Evolutionary conservation across 2,888 invertebrate genomes (phyloP), one percentile per base, ranked within the genome.

Genomic region (Chorisops tibialis): DNA sequence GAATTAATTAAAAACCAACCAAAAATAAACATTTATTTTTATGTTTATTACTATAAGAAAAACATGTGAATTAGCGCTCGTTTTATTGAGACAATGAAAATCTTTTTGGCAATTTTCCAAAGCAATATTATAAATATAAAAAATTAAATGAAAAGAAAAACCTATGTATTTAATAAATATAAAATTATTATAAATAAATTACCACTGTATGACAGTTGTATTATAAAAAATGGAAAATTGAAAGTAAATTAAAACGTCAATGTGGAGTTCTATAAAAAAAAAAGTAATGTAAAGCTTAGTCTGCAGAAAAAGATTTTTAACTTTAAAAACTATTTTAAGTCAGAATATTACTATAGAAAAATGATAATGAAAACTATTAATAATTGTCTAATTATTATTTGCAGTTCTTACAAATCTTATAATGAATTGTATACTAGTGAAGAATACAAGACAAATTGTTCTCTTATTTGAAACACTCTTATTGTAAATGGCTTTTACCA

Each of bases 41-140:
- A 30, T 30, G 5, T 30, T 30, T 30, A 30, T 30, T 30, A 7
- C 9, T 30, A 30, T 30, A 9, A 30, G 30, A 30, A 18, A 54
- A 56, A 41, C 49, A 58, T 60, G 60, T 63, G 50, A 63, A 58
- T 59, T 63, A 63, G 50, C 60, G 39, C 60, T 60, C 60, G 60
- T 50, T 60, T 43, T 47, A 63, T 54, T 60, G 63, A 59, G 63
- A 60, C 56, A 41, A 45, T 22, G 21, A 35, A 48, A 65, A 61
- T 48, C 51, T 63, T 59, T 63, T 65, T 63, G 65, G 62, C 62
- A 63, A 64, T 66, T 56, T 60, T 41, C 62, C 54, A 60, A 66
- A 64, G 63, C 63, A 66, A 64, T 66, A 66, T 50, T 47, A 49
- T 39, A 52, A 41, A 52, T 52, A 43, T 39, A 61, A n/a, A 54